phyloP scores from a whole-genome alignment of 2,113 vertebrate species.

The Sporophila hypoxantha region DNA sequence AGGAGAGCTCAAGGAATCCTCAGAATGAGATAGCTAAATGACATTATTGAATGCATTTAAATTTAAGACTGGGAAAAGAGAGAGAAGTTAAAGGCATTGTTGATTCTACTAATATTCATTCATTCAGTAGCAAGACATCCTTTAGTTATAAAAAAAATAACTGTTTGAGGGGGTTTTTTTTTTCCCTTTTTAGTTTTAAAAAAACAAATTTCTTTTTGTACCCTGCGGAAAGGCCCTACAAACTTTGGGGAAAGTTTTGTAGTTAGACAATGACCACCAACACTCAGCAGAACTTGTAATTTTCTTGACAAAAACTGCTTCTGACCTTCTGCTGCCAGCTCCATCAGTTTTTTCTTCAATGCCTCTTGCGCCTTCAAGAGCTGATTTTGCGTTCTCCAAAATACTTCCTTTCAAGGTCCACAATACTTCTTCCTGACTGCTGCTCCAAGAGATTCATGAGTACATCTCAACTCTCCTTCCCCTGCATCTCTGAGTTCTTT shows the following conservation, averaged over 20 bases:
- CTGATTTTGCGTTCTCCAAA: neutral
- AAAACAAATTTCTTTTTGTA: too few species aligned
- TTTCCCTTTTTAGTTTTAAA: too few species aligned
- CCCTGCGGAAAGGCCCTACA: too few species aligned
- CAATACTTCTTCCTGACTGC: slow-evolving; percentile 45
- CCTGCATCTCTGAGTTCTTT: too few species aligned
- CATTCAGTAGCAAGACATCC: neutral
- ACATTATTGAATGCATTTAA: neutral
- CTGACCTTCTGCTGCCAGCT: slow-evolving; percentile 56
- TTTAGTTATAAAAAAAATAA: neutral
- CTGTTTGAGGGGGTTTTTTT: too few species aligned
- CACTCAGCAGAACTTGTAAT: neutral
- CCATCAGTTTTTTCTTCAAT: neutral
- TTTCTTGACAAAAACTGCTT: neutral
- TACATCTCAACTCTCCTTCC: too few species aligned
- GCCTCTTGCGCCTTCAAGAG: neutral
- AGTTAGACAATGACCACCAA: neutral
- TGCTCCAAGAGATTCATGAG: neutral
- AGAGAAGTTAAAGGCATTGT: neutral
- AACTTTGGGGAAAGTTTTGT: too few species aligned
- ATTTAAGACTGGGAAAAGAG: neutral
- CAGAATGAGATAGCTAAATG: neutral
- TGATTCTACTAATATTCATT: neutral
- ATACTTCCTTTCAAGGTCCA: slow-evolving; percentile 30
- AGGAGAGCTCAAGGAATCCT: neutral